A percentile compares a stretch with the other conserved stretches of the same genome.
phyloP scores from a whole-genome alignment of 2,797 vertebrate genomes.

The Loriculus beryllinus region DNA sequence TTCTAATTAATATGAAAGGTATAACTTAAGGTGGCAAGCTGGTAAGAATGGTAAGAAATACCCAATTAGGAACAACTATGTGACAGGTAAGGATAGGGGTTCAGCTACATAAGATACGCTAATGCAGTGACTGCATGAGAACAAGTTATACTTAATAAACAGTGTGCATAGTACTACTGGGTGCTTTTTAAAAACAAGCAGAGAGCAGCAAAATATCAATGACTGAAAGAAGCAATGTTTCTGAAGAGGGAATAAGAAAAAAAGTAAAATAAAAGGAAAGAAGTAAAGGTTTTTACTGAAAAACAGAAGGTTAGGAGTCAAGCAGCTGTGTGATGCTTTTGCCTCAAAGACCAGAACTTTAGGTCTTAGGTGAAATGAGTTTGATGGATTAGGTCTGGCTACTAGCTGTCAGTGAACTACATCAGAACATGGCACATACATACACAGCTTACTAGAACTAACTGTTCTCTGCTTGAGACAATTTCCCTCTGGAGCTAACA shows the following conservation, averaged over 20 bases:
- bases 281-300: neutral
- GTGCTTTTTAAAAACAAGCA: rapidly evolving
- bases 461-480: constrained; percentile 52
- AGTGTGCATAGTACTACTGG: rapidly evolving
- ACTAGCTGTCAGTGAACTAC: constrained; percentile 63
- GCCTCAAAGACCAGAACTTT: constrained; percentile 46
- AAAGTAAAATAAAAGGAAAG: neutral
- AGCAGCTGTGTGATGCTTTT: constrained; percentile 23
- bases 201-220: neutral
- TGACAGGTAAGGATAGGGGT: neutral
- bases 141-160: neutral
- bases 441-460: constrained; percentile 25
- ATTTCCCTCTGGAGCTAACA: constrained; percentile 62
- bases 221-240: neutral
- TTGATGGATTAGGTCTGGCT: constrained; percentile 69
- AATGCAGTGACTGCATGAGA: neutral
- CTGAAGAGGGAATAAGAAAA: neutral
- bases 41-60: neutral
- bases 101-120: neutral
- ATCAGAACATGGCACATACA: constrained; percentile 51
- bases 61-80: neutral
- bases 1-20: neutral
- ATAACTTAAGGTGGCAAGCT: neutral
- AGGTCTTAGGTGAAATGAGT: constrained; percentile 66
- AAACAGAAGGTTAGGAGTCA: constrained; percentile 52